Base-by-base conservation (phyloP, 2,888 invertebrate genomes). In the Erpobdella octoculata region DNA sequence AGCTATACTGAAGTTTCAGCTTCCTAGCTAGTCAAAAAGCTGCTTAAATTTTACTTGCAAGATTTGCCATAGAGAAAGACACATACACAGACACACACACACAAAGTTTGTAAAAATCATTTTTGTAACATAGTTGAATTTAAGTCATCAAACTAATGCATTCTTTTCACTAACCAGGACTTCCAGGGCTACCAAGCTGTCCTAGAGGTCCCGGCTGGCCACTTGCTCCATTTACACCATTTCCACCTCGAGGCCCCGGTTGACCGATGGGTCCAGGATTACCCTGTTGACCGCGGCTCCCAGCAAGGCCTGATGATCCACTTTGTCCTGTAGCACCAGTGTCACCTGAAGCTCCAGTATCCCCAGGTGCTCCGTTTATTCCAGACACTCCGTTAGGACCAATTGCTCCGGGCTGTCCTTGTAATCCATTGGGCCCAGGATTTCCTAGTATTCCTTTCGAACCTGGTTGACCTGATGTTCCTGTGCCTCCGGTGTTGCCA, bases 371-470 rank as follows among this genome's bases (percentile, higher is more conserved):
- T 9, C 75, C 75, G 21, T 8, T 25, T 35, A 36, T 8, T 9
- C 76, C 76, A 53, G 72, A 53, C n/a, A 53, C 58, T 64, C 76
- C 75, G 36, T 65, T 25, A 59, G 15, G 33, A 28, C 69, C 69
- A 53, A 35, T 21, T 9, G 35, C 15, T 48, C 69, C 69, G 2
- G 21, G 33, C 9, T 53, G 33, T 58, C 69, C 69, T 5, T 15
- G n/a, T 12, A n/a, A 15, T n/a, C 69, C 69, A 8, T 35, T 41
- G 31, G 18, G 35, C 21, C 69, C 69, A n/a, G 53, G 69, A 2
- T 21, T n/a, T 18, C 69, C 69, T 18, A 58, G 48, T 21, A 35
- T 35, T 18, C 69, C 69, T 25, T 35, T 58, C 18, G 62, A 67
- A 33, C 76, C 76, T 15, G 71, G 41, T 5, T 3, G 28, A 31